Evolutionary conservation across 2,113 vertebrate species (phyloP).

Genomic region (Heloderma charlesbogerti): DNA sequence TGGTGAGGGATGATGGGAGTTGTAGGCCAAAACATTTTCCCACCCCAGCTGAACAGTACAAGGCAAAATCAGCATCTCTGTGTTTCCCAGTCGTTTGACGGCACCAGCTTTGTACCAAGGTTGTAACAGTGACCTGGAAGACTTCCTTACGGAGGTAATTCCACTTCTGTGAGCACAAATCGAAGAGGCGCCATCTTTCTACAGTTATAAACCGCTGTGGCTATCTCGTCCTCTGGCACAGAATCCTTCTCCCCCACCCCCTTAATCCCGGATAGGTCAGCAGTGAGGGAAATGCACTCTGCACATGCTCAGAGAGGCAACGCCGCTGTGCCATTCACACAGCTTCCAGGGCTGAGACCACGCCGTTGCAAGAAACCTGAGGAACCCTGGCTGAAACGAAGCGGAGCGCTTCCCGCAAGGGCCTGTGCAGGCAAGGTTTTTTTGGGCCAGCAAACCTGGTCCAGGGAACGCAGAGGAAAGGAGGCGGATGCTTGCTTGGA

Average conservation of each 20-base stretch:
- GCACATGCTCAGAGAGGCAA: neutral
- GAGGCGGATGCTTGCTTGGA: too few species aligned
- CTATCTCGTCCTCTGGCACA: too few species aligned
- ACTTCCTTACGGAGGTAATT: neutral
- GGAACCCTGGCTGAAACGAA: neutral
- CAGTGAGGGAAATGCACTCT: neutral
- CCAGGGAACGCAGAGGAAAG: neutral
- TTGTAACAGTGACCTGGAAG: neutral
- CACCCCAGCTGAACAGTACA: neutral
- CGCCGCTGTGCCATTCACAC: too few species aligned
- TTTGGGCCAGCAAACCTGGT: neutral
- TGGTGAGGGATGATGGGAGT: too few species aligned
- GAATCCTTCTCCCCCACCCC: neutral
- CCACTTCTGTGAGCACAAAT: too few species aligned
- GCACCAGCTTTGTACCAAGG: neutral
- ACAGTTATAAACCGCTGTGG: neutral
- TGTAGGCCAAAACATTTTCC: neutral
- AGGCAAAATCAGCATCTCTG: neutral
- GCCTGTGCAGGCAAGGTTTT: neutral
- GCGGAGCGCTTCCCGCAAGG: neutral
- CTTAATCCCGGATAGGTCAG: neutral
- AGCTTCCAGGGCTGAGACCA: neutral
- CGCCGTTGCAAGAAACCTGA: neutral
- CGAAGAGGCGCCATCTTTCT: neutral
- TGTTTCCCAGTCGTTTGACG: neutral